A percentile compares a stretch with the other conserved stretches of the same genome.
Evolutionary conservation across 1,140 invertebrate species (phyloP).

Genomic region (Bombus sibiricus): DNA sequence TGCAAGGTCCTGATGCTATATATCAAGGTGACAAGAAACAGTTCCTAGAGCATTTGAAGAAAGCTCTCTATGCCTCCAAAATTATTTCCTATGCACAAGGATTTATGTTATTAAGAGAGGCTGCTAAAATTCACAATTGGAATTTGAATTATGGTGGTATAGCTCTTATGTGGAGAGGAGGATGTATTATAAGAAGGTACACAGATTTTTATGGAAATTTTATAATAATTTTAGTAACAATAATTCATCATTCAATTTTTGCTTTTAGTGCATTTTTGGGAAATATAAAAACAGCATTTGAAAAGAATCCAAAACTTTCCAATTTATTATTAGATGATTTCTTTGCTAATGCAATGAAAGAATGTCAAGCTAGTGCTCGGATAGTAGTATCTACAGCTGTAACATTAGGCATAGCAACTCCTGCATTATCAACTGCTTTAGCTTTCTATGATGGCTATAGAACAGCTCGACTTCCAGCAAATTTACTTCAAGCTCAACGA

Average conservation of each 20-base stretch:
- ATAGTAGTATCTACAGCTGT: conserved; percentile 86
- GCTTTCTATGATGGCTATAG: conserved; percentile 99
- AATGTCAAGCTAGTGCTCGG: conserved; percentile 90
- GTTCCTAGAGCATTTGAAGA: conserved; percentile 89
- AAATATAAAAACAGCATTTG: conserved; percentile 98
- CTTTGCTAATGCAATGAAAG: conserved; percentile 93
- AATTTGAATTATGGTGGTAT: conserved; percentile 99
- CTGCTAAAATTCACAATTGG: conserved; percentile 96
- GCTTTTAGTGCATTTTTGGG: conserved; percentile 94
- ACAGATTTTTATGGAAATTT: conserved; percentile 4
- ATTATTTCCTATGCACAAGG: conserved; percentile 99
- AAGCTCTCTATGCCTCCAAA: conserved; percentile 98
- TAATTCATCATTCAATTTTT: background rate
- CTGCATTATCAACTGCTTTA: conserved; percentile 95
- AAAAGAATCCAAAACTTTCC: conserved; percentile 93
- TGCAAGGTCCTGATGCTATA: conserved; percentile 87
- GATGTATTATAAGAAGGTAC: conserved; percentile 98
- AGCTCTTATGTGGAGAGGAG: conserved; percentile 99
- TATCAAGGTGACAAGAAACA: conserved; percentile 89
- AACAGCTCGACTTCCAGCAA: conserved; percentile 91
- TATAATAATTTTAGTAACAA: conserved; percentile 19
- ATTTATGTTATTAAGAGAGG: conserved; percentile 98
- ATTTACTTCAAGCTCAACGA: conserved; percentile 96
- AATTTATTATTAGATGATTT: conserved; percentile 98
- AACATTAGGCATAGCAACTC: conserved; percentile 93